Evolutionary conservation across 2,888 invertebrate genomes (phyloP), one percentile per base, ranked within the genome.

Genomic region (Pristionchus arcanus): DNA sequence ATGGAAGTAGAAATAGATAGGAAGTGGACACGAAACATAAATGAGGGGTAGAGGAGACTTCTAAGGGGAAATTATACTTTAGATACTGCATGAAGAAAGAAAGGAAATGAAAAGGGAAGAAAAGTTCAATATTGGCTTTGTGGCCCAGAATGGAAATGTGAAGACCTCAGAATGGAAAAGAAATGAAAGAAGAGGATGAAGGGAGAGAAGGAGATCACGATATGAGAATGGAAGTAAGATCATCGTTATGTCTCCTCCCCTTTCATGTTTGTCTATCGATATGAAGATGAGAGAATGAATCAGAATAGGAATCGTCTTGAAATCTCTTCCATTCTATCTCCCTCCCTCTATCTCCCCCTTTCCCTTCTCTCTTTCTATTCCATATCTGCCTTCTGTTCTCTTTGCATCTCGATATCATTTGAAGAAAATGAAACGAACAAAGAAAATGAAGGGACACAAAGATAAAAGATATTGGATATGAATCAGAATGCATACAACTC

Each of bases 281-380:
- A 74, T 74, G 74, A 37, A 74, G 74, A 74, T 74, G 74, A 74
- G 74, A 74, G 74, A 74, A 74, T 74, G 74, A 74, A 74, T 74
- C 74, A 74, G 74, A 74, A 19, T 34, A 7, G 34, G 71, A 71
- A 71, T 71, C 71, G 71, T 71, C 71, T 71, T 71, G 34, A 37
- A 74, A 74, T 74, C 74, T 74, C 74, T 37, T 16, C 74, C 37
- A 19, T 74, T 68, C 31, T n/a, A n/a, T n/a, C n/a, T n/a, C 16
- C 28, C n/a, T 68, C 7, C 15, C 28, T 68, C 16, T 28, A 37
- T 74, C 19, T 74, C 74, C 37, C 34, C 19, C 28, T 28, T 21
- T 37, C 28, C 16, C 19, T 19, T 34, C 0, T 34, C 16, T 13
- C 37, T 74, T 31, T 37, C 74, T 16, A 34, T 74, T 74, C 37